Evolutionary conservation across 2,797 vertebrate species (phyloP).

Genomic region (Labeo calbasu): DNA sequence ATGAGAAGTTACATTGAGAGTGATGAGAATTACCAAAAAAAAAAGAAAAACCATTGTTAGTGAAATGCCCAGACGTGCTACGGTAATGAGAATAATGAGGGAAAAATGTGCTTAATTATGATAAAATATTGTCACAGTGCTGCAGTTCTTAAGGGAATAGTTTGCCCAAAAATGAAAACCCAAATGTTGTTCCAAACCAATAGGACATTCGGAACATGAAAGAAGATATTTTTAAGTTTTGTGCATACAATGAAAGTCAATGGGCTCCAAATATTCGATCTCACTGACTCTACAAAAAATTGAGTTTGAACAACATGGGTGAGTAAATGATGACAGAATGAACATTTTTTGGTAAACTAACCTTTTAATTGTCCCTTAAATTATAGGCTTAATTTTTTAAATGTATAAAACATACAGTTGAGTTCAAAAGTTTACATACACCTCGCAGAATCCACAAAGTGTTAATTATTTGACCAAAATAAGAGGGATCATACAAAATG

Average conservation of each 20-base stretch:
- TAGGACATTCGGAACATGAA: too few relatives aligned
- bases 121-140: not conserved
- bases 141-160: not conserved
- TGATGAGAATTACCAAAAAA: not conserved
- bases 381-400: not conserved
- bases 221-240: not conserved
- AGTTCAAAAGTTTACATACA: too few relatives aligned
- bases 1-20: constrained; percentile 8
- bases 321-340: not conserved
- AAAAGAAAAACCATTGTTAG: not conserved
- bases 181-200: not conserved
- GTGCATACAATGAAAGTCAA: not conserved
- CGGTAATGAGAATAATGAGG: not conserved
- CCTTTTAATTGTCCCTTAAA: not conserved
- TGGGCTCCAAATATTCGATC: not conserved
- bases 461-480: too few relatives aligned
- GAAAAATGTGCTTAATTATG: constrained; percentile 8
- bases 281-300: not conserved
- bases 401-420: too few relatives aligned
- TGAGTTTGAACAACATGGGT: too few relatives aligned
- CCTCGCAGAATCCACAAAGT: too few relatives aligned
- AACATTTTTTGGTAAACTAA: not conserved
- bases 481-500: too few relatives aligned
- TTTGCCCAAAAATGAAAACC: not conserved
- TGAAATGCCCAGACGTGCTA: not conserved